phyloP scores from a whole-genome alignment of 2,797 vertebrate genomes.

The Lacerta agilis region DNA sequence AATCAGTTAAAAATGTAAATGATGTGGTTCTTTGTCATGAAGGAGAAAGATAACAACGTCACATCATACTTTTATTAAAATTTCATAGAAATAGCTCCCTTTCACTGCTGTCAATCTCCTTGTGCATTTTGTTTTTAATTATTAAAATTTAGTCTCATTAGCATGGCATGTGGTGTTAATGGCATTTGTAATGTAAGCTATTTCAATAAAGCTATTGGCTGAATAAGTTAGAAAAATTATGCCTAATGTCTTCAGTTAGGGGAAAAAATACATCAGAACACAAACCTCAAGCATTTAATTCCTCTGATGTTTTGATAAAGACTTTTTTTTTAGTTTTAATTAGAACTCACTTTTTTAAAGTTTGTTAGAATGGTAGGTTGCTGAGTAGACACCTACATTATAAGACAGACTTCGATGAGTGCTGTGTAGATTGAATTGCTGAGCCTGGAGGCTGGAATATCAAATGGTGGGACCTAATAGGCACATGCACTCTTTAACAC shows the following conservation, averaged over 20 bases:
- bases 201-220: conserved; percentile 37
- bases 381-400: background rate
- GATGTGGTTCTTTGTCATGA: conserved; percentile 35
- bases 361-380: background rate
- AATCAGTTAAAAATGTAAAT: conserved; percentile 50
- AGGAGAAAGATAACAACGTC: conserved; percentile 8
- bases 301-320: conserved; percentile 19
- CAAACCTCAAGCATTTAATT: conserved; percentile 27
- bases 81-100: conserved; percentile 29
- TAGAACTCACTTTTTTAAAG: background rate
- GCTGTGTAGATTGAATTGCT: background rate
- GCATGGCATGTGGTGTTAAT: conserved; percentile 23
- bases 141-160: conserved; percentile 39
- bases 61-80: conserved; percentile 36
- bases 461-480: background rate
- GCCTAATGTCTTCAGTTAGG: background rate
- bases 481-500: background rate
- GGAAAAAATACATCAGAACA: background rate
- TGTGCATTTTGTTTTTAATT: conserved; percentile 37
- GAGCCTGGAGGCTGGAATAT: too few relatives aligned
- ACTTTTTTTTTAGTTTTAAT: conserved; percentile 13
- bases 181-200: conserved; percentile 32
- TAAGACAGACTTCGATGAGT: background rate
- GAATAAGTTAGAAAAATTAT: conserved; percentile 37
- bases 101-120: conserved; percentile 42